Evolutionary conservation across 1,140 invertebrate genomes (phyloP), one percentile per base, ranked within the genome.

Genomic region (Metaphire vulgaris): DNA sequence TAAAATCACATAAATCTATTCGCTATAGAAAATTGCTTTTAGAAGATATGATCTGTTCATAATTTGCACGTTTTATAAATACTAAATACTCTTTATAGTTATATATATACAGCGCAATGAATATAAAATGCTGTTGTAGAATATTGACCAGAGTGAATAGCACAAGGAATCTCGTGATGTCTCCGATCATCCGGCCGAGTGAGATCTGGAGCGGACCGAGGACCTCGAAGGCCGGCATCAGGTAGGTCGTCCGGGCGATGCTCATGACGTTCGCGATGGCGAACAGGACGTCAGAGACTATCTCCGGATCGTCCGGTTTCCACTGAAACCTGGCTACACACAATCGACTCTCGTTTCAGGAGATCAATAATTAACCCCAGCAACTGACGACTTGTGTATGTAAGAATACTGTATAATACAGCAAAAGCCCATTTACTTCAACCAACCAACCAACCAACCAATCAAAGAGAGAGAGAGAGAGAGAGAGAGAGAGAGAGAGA

Each of bases 211-310:
- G 78, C 0, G 86, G 86, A 30, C 86, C 86, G 30, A 87, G 80
- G 56, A 86, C 83, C 75, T 87, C 85, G 78, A 86, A 86, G 30
- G 85, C 86, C 26, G 86, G 86, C 83, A 87, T 85, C 71, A 87
- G 80, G 81, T 85, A 86, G 70, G 84, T 86, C 28, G 85, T 85
- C 29, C 86, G 78, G 14, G 85, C 83, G 81, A 87, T 85, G 78
- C 84, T 85, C 73, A 86, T 82, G 33, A 86, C 84, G 79, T 86
- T 86, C 67, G 85, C 85, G n/a, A 86, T 83, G 34, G 85, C 85
- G 81, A 86, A 86, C 68, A 86, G 74, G 0, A 85, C 84, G 77
- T 86, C 85, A 1, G 85, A 84, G 65, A 86, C 83, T n/a, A 86
- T 86, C 79, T 86, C 85, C 6, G 85, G 85, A 76, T 86, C 85